Conservation (phyloP, 2,113 vertebrate genomes). For the western clawed frog (Xenopus tropicalis) region UCB_Xtro_10.0 CM004444.2:137070001-137070500, state of each 20-base stretch:
- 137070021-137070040: neutral
- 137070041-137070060: neutral
- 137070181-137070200: neutral
- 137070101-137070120: slow-evolving; percentile 14
- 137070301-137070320: neutral
- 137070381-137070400: too few species aligned
- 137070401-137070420: too few species aligned
- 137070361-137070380: too few species aligned
- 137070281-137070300: neutral
- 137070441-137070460: too few species aligned
- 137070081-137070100: slow-evolving; percentile 35
- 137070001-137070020: neutral
- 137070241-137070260: neutral
- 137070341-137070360: too few species aligned
- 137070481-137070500: too few species aligned
- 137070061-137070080: slow-evolving; percentile 11
- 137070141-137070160: neutral
- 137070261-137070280: neutral
- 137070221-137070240: too few species aligned
- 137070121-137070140: slow-evolving; percentile 18
- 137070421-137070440: too few species aligned
- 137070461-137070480: too few species aligned
- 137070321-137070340: too few species aligned
- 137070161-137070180: slow-evolving; percentile 21
- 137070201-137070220: neutral